These are phyloP conservation scores for Myodes glareolus DNA, from an alignment of 2,113 vertebrate genomes.

Conservation along the genomic window DNA sequence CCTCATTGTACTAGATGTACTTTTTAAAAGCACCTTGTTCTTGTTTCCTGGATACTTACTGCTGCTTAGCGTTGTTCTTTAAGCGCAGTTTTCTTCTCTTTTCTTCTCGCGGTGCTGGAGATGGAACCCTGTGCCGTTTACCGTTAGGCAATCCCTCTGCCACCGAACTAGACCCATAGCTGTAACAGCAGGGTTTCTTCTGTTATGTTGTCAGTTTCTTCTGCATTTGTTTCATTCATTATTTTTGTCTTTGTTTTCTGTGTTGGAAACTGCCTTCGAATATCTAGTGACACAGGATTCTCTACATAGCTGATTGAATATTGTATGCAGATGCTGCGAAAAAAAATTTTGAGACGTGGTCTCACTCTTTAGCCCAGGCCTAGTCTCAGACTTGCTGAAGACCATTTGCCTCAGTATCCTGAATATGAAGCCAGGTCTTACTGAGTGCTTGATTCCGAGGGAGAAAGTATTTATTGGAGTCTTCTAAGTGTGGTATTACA, in stretches of 20 bases:
- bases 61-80: background rate
- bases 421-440: background rate
- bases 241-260: background rate
- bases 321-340: background rate
- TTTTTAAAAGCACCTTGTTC: background rate
- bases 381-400: background rate
- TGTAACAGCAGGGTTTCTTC: background rate
- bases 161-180: background rate
- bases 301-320: background rate
- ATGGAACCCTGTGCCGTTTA: no score
- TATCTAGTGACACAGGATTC: background rate
- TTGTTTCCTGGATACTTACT: background rate
- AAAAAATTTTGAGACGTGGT: background rate
- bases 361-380: no score
- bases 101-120: background rate
- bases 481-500: background rate
- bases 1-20: background rate
- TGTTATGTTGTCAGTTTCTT: background rate
- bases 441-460: background rate
- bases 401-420: background rate
- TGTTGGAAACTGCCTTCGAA: background rate
- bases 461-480: background rate
- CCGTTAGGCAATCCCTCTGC: background rate
- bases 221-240: background rate
- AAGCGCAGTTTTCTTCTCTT: background rate